Evolutionary conservation across 2,888 invertebrate species (phyloP), one percentile per base, ranked within the genome.

Genomic region (Mamestra brassicae): DNA sequence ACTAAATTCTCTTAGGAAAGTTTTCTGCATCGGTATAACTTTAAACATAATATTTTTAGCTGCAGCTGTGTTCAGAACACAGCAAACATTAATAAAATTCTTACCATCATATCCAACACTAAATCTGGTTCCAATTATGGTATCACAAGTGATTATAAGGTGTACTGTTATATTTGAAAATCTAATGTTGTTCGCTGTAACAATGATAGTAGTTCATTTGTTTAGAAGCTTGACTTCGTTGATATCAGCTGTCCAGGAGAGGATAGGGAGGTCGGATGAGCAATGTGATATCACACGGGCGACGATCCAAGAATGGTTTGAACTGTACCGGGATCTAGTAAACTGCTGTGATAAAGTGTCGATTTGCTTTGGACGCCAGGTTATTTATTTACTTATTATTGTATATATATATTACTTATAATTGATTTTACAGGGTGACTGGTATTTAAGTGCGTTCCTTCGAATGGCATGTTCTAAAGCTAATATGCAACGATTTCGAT

Each of bases 301-400:
- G 36, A 61, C 62, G 4, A 76, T 76, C 36, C 55, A 57, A 42
- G 17, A 13, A 50, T 76, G 76, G 76, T 17, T 75, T 42, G 50
- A 67, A 6, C 34, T 62, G 26, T 76, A 76, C 36, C n/a, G 36
- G 2, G 50, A 76, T 57, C 52, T 75, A 50, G 17, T n/a, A 0
- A 75, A 62, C 42, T 76, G 61, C 15, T 76, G 55, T 57, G 17
- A 52, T 10, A 67, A 57, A 55, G 8, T 34, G 2, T 36, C 54
- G n/a, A 8, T 47, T 26, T 69, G 54, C 15, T 63, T 71, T 55
- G 55, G 70, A 71, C 45, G 54, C 4, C 70, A 71, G 70, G 61
- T 63, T 55, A 0, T 13, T 38, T 4, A 38, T 38, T 38, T 4
- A 5, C 5, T 38, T n/a, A n/a, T n/a, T n/a, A n/a, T n/a, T n/a